Evolutionary conservation across 2,797 vertebrate species (phyloP).

Genomic region (Pseudochromis fuscus): DNA sequence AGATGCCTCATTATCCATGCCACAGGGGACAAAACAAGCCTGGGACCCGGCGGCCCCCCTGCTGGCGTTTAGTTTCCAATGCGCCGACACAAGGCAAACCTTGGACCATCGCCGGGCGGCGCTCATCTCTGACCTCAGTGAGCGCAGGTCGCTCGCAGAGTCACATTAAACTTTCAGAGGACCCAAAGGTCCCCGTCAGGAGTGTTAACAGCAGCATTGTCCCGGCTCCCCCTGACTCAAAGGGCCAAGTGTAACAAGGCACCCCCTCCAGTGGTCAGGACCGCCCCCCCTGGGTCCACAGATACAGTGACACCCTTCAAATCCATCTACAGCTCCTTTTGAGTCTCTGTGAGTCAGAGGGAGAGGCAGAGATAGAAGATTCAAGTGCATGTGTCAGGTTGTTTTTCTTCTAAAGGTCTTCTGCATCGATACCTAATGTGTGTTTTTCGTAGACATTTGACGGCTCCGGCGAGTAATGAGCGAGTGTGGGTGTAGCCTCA

Average conservation of each 20-base stretch:
- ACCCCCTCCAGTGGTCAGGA: slow-evolving; percentile 69
- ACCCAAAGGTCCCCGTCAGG: slow-evolving; percentile 84
- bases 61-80: slow-evolving; percentile 77
- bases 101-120: slow-evolving; percentile 57
- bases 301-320: slow-evolving; percentile 74
- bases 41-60: slow-evolving; percentile 51
- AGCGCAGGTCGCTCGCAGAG: slow-evolving; percentile 79
- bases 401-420: too few species aligned
- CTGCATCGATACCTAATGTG: background rate
- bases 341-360: slow-evolving; percentile 15
- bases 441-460: slow-evolving; percentile 2
- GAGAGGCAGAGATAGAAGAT: slow-evolving; percentile 7
- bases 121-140: slow-evolving; percentile 86
- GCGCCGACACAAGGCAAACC: slow-evolving; percentile 65
- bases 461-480: slow-evolving; percentile 9
- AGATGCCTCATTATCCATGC: slow-evolving; percentile 83
- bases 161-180: slow-evolving; percentile 87
- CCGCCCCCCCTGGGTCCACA: slow-evolving; percentile 61
- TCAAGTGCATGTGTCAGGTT: slow-evolving; percentile 5
- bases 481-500: slow-evolving; percentile 38
- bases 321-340: slow-evolving; percentile 41
- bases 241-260: slow-evolving; percentile 80
- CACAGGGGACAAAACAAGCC: slow-evolving; percentile 76
- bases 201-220: slow-evolving; percentile 86
- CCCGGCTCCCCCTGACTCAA: slow-evolving; percentile 66